Base-by-base conservation (phyloP, 1,140 invertebrate species). In the Luehdorfia chinensis region DNA sequence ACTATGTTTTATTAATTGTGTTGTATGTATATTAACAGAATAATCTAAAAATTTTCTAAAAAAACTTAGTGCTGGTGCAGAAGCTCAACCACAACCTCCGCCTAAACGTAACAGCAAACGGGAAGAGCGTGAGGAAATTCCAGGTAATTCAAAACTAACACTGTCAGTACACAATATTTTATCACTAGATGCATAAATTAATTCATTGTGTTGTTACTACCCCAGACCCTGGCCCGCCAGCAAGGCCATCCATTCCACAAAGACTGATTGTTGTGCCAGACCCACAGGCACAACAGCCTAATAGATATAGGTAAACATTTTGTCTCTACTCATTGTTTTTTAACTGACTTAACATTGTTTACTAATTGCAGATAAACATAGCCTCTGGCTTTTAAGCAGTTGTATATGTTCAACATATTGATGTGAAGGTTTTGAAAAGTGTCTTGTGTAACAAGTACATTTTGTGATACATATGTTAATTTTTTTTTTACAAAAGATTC, bases 191-290 rank as follows among this genome's bases (percentile, higher is more conserved):
- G 3, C 21, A 12, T 23, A 11, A 37, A 18, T 2, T 23, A 25
- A 18, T 21, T 23, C 4, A 21, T 3, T 21, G 2, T 21, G 2
- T 62, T 67, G 25, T 66, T 56, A 45, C 15, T 45, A 30, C 43
- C 53, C 89, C 92, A 75, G 94, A 96, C 71, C 93, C 94, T 28
- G 94, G 93, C 39, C 94, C 94, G 53, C 94, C 95, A 25, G 91
- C 94, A 36, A 88, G 95, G 73, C 94, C 94, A 36, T 92, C 94
- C 34, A 92, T 96, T 77, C 95, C 95, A 59, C 95, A 96, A 79
- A 92, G 95, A 87, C 90, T 96, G 63, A 96, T 95, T 74, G 93
- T 94, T 87, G 91, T 92, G 59, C 91, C 91, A 41, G 91, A 92
- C 75, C 91, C 90, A 55, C 88, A 87, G 56, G 73, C 71, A 34